These are phyloP conservation scores for Onychomys leucogaster DNA, from an alignment of 2,797 vertebrate genomes.

Conservation along the genomic window DNA sequence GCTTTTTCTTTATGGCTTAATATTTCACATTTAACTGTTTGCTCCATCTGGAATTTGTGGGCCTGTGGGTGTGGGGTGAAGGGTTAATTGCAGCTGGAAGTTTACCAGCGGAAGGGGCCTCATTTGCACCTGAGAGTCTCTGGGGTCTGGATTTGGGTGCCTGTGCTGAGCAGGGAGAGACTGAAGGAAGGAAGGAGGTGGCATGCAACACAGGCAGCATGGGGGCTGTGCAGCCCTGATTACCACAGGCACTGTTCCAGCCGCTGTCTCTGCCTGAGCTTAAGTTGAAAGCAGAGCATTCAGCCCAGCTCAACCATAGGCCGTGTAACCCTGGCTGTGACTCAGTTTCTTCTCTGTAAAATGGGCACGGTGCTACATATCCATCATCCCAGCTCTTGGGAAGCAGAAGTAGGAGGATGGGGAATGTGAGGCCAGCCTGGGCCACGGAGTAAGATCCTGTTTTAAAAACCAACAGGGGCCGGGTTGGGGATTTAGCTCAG, in stretches of 20 bases:
- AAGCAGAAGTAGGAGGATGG: not conserved
- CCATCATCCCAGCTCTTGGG: not conserved
- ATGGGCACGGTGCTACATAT: not conserved
- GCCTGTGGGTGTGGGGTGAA: slow-evolving; percentile 42
- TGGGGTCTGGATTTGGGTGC: not conserved
- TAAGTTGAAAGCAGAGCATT: not conserved
- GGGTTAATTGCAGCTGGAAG: slow-evolving; percentile 26
- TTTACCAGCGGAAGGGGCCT: slow-evolving; percentile 19
- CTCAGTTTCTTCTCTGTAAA: not conserved
- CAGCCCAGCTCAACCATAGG: not conserved
- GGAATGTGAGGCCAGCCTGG: not conserved
- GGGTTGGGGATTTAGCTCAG: too few species aligned
- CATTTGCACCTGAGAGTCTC: slow-evolving; percentile 32
- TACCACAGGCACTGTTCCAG: not conserved
- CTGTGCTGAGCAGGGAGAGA: not conserved
- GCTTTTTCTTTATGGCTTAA: slow-evolving; percentile 54
- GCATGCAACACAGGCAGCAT: fast-evolving
- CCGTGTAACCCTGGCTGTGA: not conserved
- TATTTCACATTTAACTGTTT: slow-evolving; percentile 69
- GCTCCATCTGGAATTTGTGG: slow-evolving; percentile 59
- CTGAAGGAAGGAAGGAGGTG: not conserved
- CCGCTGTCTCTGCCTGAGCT: not conserved
- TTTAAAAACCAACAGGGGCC: too few species aligned
- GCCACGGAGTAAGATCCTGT: not conserved
- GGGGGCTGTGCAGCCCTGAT: not conserved